Evolutionary conservation across 2,113 vertebrate species (phyloP).

Genomic region (Orycteropus afer): DNA sequence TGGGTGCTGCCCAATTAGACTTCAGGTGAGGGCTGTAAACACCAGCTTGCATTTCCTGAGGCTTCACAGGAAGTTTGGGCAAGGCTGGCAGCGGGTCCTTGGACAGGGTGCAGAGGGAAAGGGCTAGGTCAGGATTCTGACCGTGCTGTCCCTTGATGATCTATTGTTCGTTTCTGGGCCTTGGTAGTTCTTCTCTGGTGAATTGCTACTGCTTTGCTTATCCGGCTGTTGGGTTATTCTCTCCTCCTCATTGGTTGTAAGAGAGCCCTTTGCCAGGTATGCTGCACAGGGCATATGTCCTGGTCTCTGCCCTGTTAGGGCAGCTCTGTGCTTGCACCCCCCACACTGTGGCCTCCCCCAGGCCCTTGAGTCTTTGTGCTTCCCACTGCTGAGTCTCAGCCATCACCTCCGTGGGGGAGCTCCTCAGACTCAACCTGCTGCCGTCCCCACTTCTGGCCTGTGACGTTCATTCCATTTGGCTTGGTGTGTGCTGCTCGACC

Average conservation of each 20-base stretch:
- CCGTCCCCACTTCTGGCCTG: too few species aligned
- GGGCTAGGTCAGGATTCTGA: background rate
- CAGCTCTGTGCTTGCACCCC: background rate
- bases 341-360: background rate
- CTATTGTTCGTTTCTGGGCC: background rate
- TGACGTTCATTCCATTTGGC: rapidly evolving
- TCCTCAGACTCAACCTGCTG: rapidly evolving
- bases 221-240: background rate
- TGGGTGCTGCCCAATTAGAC: background rate
- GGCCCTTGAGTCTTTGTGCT: background rate
- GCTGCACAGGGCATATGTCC: background rate
- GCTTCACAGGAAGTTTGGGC: background rate
- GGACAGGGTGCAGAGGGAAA: background rate
- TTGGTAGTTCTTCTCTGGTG: background rate
- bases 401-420: background rate
- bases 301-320: background rate
- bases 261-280: background rate
- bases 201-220: background rate
- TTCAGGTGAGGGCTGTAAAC: background rate
- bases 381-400: too few species aligned
- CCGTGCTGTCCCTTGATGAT: background rate
- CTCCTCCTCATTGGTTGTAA: background rate
- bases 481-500: background rate
- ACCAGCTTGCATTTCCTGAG: background rate
- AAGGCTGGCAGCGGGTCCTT: background rate